Evolutionary conservation across 2,888 invertebrate genomes (phyloP).

Genomic region (Cerastis rubricosa): DNA sequence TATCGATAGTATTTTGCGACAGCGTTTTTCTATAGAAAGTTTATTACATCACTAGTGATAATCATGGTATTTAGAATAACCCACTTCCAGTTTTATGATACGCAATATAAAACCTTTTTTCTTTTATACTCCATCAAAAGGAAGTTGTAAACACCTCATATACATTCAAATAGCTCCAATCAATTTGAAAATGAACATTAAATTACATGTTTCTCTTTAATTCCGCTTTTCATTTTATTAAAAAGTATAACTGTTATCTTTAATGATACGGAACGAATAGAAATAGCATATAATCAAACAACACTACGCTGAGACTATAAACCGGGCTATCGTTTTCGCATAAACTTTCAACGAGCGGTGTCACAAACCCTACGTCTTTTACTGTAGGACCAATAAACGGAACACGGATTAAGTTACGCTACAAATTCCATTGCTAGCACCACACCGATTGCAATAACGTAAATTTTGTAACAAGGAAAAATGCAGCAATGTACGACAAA

Average conservation of each 20-base stretch:
- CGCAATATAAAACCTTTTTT: constrained; percentile 48
- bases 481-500: constrained; percentile 39
- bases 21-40: constrained; percentile 54
- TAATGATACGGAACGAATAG: constrained; percentile 64
- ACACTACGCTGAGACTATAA: constrained; percentile 47
- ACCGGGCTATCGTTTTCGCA: constrained; percentile 56
- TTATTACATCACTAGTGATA: constrained; percentile 57
- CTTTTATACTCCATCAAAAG: constrained; percentile 49
- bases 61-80: constrained; percentile 57
- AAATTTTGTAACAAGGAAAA: constrained; percentile 35
- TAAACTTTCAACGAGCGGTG: constrained; percentile 51
- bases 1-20: constrained; percentile 49
- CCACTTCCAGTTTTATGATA: constrained; percentile 60
- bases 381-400: constrained; percentile 35
- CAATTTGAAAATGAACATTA: constrained; percentile 56
- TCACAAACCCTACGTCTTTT: constrained; percentile 33
- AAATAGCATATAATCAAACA: constrained; percentile 65
- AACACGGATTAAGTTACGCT: constrained; percentile 44
- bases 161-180: constrained; percentile 52
- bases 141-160: constrained; percentile 63
- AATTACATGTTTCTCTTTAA: constrained; percentile 56
- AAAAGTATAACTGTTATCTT: constrained; percentile 63
- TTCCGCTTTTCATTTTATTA: constrained; percentile 49
- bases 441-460: constrained; percentile 15
- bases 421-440: constrained; percentile 37